phyloP scores from a whole-genome alignment of 1,140 invertebrate genomes.

The Hyphantria cunea region DNA sequence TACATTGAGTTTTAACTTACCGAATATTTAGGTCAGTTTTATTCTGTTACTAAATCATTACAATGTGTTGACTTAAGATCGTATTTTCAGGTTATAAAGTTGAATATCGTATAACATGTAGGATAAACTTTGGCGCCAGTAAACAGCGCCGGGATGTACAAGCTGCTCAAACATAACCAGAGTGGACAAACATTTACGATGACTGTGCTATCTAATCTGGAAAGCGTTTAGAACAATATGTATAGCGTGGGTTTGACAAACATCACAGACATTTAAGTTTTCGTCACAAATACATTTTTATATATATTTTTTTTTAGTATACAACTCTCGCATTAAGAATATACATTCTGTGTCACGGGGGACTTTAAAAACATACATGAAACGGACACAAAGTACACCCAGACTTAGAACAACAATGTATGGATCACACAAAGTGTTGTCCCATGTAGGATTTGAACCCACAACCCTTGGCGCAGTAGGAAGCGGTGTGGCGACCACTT shows the following conservation, averaged over 20 bases:
- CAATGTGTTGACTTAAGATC: conserved; percentile 33
- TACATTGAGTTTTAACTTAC: conserved; percentile 27
- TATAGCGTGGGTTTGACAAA: conserved; percentile 21
- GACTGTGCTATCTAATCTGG: conserved; percentile 68
- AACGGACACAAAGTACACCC: too few species aligned
- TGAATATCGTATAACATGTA: conserved; percentile 34
- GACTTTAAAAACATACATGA: too few species aligned
- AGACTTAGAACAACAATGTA: too few species aligned
- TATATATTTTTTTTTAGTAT: too few species aligned
- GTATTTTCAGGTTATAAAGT: conserved; percentile 36
- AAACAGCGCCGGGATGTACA: conserved; percentile 43
- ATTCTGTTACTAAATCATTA: conserved; percentile 14
- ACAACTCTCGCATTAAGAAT: too few species aligned
- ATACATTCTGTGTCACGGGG: too few species aligned
- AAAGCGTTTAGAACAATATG: conserved; percentile 48
- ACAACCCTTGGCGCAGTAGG: too few species aligned
- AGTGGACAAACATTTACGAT: conserved; percentile 53
- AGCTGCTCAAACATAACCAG: conserved; percentile 58
- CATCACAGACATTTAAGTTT: conserved; percentile 10
- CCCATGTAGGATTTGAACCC: too few species aligned
- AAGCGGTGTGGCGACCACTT: too few species aligned
- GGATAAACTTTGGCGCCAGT: conserved; percentile 37
- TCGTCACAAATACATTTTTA: conserved; percentile 8
- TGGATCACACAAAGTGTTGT: too few species aligned
- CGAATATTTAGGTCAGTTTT: conserved; percentile 17